phyloP scores from a whole-genome alignment of 2,113 vertebrate species.

The Meriones unguiculatus region DNA sequence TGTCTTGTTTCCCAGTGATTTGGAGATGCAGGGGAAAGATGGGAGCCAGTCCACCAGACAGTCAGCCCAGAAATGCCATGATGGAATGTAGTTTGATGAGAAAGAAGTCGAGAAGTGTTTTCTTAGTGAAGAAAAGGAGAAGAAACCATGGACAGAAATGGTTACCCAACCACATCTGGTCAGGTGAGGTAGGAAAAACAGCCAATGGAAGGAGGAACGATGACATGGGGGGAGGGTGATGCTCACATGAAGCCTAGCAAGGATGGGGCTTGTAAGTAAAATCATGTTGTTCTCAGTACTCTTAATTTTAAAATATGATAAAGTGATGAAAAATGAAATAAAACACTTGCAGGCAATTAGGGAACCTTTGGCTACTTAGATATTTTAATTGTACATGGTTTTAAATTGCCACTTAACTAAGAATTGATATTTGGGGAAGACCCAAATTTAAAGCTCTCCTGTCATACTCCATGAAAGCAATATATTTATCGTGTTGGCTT shows the following conservation, averaged over 20 bases:
- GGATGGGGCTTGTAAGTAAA: neutral
- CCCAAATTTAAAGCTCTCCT: neutral
- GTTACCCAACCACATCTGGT: neutral
- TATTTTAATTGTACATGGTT: constrained; percentile 21
- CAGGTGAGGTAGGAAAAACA: neutral
- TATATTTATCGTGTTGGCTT: neutral
- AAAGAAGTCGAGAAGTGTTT: neutral
- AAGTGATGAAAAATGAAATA: neutral
- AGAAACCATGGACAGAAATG: neutral
- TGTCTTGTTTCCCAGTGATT: neutral
- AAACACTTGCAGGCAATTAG: neutral
- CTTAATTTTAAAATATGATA: neutral
- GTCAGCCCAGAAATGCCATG: neutral
- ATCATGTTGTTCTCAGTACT: neutral
- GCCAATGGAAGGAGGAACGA: neutral
- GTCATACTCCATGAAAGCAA: neutral
- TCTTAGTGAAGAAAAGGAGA: neutral
- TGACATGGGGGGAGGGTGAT: neutral
- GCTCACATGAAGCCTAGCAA: neutral
- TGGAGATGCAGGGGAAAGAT: neutral
- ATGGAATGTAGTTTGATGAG: neutral
- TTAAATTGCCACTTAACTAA: neutral
- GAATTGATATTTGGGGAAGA: neutral
- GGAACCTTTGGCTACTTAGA: neutral
- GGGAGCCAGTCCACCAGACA: neutral